Base-by-base conservation (phyloP, 1,140 invertebrate genomes). In the Halyomorpha halys region DNA sequence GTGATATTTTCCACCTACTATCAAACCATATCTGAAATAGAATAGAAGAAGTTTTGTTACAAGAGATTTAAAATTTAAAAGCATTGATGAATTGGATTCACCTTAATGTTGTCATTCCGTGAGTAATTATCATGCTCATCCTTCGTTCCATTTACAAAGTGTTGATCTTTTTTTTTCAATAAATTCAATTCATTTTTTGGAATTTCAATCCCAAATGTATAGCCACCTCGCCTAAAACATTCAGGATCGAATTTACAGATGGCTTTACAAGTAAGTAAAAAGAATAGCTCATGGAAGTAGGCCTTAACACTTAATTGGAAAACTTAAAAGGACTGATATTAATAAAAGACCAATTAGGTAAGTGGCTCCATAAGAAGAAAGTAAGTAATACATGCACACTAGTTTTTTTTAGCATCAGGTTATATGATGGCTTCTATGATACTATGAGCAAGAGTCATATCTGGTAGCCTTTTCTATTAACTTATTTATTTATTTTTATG, bases 1-100 rank as follows among this genome's bases (percentile, higher is more conserved):
- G 75, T 3, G 82, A 75, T 3, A 78, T 72, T 78, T 80, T 85
- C 8, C 80, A 81, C 69, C 82, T 82, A 71, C 85, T 85, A 72
- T 86, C 83, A 71, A 79, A 86, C 84, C 84, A 86, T 11, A 86
- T 74, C 70, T 68, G 44, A 5, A 27, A 39, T 5, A 34, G 19
- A 19, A 59, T n/a, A 25, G 6, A 27, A 16, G 5, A 23, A 59
- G 6, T 59, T 18, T 25, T 30, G 27, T 3, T 6, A 34, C 3
- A 27, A n/a, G n/a, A 34, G 27, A 59, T 59, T 4, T 39, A 6
- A 39, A 11, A 39, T 13, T 13, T 39, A 39, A 13, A 39, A 39
- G 13, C 6, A 49, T 21, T 47, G 18, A 47, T 47, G 3, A n/a
- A 18, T n/a, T 49, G 4, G 1, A 21, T n/a, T 49, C n/a, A 49